Evolutionary conservation across 2,888 invertebrate genomes (phyloP), one percentile per base, ranked within the genome.

Genomic region (Camponotus fellah): DNA sequence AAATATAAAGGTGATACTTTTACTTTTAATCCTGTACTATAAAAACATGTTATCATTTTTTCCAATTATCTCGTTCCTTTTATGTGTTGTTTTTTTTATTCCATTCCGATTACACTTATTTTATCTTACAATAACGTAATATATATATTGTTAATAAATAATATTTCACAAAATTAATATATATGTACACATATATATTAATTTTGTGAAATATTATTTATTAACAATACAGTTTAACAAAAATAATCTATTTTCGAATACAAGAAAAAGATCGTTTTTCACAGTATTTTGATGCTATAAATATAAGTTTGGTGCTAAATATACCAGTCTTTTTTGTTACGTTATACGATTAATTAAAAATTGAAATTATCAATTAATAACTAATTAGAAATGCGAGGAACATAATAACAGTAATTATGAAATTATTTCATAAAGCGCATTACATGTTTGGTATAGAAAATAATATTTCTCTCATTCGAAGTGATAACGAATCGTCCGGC

Each of bases 41-140:
- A 6, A 4, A 65, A 26, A 43, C 66, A 49, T 76, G 66, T 56
- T 88, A 83, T 81, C 79, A 12, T 68, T 14, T 37, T 32, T 53
- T 9, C 9, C 49, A 8, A 40, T 83, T 82, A 86, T 88, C 79
- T 37, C 64, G 9, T 40, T n/a, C n/a, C n/a, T 64, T 14, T 17
- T 32, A 43, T 10, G n/a, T 12, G 26, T 26, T 26, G 26, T 26
- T 9, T 79, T 58, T 32, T 66, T 8, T 17, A 53, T 1, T 26
- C 6, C 1, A 26, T 60, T 17, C 32, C 40, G 53, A 74, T 49
- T 62, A 26, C 34, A 43, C 9, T 5, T 4, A 9, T 12, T 26
- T 76, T 76, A 76, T 76, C 76, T 40, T 1, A 10, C 9, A 46
- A 5, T 40, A 40, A 56, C 21, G n/a, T 62, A 26, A 62, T 62